Evolutionary conservation across 1,140 invertebrate genomes (phyloP).

Genomic region (Calliopsis andreniformis): DNA sequence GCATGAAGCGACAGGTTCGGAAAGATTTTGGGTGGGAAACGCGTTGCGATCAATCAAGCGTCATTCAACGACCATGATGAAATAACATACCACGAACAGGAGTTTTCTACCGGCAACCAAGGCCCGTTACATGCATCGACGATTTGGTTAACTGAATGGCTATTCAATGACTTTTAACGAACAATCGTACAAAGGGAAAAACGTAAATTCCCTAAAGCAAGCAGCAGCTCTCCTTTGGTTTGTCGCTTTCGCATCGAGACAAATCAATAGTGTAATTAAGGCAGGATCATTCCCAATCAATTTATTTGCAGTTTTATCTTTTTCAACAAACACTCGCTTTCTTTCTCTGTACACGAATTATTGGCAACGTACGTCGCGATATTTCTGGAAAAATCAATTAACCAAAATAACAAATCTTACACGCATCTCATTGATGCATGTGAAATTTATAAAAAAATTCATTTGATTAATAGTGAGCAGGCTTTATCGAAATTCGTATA

Average conservation of each 20-base stretch:
- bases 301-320: not conserved
- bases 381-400: not conserved
- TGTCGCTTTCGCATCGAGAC: not conserved
- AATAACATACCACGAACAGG: slow-evolving; percentile 52
- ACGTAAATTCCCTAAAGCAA: slow-evolving; percentile 30
- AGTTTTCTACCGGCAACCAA: not conserved
- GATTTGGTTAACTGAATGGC: slow-evolving; percentile 56
- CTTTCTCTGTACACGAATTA: no score
- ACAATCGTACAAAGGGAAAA: slow-evolving; percentile 39
- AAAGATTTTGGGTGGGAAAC: slow-evolving; percentile 61
- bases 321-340: no score
- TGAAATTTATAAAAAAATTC: not conserved
- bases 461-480: not conserved
- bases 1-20: slow-evolving; percentile 10
- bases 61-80: slow-evolving; percentile 63
- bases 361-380: no score
- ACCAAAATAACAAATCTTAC: not conserved
- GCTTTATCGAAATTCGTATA: not conserved
- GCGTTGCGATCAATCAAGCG: slow-evolving; percentile 66
- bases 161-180: slow-evolving; percentile 63
- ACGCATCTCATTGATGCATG: not conserved
- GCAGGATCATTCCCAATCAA: not conserved
- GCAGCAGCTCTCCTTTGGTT: not conserved
- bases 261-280: slow-evolving; percentile 16
- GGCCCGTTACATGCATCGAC: slow-evolving; percentile 34